Percentiles rank a stretch among this genome's conserved stretches.
phyloP scores from a whole-genome alignment of 2,797 vertebrate genomes.

The Tarsius wallacei region DNA sequence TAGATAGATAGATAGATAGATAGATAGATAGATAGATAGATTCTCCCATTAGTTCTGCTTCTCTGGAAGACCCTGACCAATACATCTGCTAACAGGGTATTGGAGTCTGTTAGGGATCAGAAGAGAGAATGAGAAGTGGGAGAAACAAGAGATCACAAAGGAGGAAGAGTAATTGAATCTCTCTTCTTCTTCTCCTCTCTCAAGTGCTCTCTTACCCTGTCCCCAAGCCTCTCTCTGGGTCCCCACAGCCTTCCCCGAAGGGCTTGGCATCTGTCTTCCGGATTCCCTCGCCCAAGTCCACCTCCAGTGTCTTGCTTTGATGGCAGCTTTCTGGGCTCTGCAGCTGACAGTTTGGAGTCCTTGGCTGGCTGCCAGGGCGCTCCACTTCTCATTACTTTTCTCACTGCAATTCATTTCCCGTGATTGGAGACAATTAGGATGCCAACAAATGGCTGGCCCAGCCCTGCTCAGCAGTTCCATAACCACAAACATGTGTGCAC shows the following conservation, averaged over 20 bases:
- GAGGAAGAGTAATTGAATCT: not conserved
- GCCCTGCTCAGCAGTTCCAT: slow-evolving; percentile 68
- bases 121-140: not conserved
- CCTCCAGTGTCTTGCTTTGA: not conserved
- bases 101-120: not conserved
- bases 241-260: not conserved
- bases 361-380: slow-evolving; percentile 71
- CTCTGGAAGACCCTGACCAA: not conserved
- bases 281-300: not conserved
- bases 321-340: not conserved
- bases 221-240: rapidly evolving
- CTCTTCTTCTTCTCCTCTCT: not conserved
- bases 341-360: slow-evolving; percentile 26
- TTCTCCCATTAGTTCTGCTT: not conserved
- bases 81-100: not conserved
- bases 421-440: slow-evolving; percentile 82
- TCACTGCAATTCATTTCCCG: slow-evolving; percentile 76
- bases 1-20: no score
- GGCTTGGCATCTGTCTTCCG: not conserved
- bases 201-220: not conserved
- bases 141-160: not conserved
- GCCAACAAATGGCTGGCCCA: slow-evolving; percentile 63
- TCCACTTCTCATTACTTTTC: slow-evolving; percentile 74
- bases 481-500: slow-evolving; percentile 65
- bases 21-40: not conserved